A percentile compares a stretch with the other conserved stretches of the same genome.
phyloP scores from a whole-genome alignment of 2,113 vertebrate species.

The Sphaerodactylus townsendi region DNA sequence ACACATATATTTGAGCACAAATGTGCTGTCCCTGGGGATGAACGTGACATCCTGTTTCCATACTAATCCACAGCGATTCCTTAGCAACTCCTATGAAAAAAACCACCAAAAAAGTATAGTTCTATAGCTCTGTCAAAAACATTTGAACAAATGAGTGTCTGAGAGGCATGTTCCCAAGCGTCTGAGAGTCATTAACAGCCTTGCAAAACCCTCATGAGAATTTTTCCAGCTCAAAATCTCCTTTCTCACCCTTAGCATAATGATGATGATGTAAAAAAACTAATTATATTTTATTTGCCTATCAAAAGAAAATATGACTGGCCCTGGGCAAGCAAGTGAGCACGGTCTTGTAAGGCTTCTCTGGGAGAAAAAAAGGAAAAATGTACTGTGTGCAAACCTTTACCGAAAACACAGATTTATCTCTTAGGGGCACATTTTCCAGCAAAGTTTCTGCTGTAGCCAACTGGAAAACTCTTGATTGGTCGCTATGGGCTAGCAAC shows the following conservation, averaged over 20 bases:
- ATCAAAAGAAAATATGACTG: constrained; percentile 39
- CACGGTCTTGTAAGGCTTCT: background rate
- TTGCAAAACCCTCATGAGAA: constrained; percentile 29
- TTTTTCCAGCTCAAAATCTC: constrained; percentile 23
- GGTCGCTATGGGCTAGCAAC: background rate
- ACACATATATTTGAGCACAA: background rate
- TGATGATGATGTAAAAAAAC: constrained; percentile 7
- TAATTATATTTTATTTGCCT: constrained; percentile 51
- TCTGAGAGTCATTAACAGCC: constrained; percentile 19
- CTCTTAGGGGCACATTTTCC: constrained; percentile 41
- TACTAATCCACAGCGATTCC: background rate
- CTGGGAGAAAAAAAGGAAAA: background rate
- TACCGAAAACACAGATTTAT: constrained; percentile 2
- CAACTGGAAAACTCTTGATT: background rate
- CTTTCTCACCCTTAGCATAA: constrained; percentile 29
- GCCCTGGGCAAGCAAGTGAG: constrained; percentile 35
- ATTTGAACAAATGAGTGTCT: constrained; percentile 28
- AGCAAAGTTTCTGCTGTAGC: constrained; percentile 13
- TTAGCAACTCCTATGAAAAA: background rate
- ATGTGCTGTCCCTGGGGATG: background rate
- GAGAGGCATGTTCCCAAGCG: constrained; percentile 25
- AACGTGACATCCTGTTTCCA: background rate
- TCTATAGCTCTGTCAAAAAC: constrained; percentile 25
- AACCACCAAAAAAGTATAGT: background rate
- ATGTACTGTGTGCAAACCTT: background rate